Base-by-base conservation (phyloP, 1,140 invertebrate genomes). In the Ganaspis sp. region DNA sequence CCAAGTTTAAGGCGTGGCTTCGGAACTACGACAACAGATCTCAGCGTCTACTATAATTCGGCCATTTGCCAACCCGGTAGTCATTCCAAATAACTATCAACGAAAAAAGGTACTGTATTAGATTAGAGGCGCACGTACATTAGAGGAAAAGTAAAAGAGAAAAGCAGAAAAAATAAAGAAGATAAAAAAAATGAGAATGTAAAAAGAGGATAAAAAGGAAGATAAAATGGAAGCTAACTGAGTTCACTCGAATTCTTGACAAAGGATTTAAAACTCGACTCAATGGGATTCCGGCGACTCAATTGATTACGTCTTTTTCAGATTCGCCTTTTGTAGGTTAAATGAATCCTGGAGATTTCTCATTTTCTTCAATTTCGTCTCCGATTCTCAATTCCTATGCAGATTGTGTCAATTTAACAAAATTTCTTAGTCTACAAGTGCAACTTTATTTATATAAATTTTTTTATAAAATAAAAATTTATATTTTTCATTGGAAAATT, bases 1-100 rank as follows among this genome's bases (percentile, higher is more conserved):
- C 73, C 26, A 26, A 38, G 19, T 34, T 69, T 75, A 75, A 75
- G 64, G 73, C 73, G 73, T 34, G 73, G 23, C 19, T n/a, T 64
- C 58, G 58, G 29, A 29, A 64, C 29, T 34, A 29, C 26, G 29
- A 64, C 23, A 64, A 15, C 23, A 4, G 54, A 54, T 21, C 15
- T 29, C 11, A 34, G 23, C 26, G 21, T 29, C 45, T 26, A 64
- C 23, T 29, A 15, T n/a, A 29, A 23, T 64, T 29, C 58, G 58
- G 58, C 26, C 23, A 64, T 64, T 64, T 64, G 58, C 58, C 58
- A 64, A 64, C 23, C 21, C 23, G 23, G 54, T 64, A 29, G 54
- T 64, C 21, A 29, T 23, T 64, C 21, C 26, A 34, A 15, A 64
- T 49, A 49, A 49, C 45, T 45, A n/a, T 17, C 15, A 49, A 49